Evolutionary conservation across 2,888 invertebrate species (phyloP).

Genomic region (Hypsopygia costalis): DNA sequence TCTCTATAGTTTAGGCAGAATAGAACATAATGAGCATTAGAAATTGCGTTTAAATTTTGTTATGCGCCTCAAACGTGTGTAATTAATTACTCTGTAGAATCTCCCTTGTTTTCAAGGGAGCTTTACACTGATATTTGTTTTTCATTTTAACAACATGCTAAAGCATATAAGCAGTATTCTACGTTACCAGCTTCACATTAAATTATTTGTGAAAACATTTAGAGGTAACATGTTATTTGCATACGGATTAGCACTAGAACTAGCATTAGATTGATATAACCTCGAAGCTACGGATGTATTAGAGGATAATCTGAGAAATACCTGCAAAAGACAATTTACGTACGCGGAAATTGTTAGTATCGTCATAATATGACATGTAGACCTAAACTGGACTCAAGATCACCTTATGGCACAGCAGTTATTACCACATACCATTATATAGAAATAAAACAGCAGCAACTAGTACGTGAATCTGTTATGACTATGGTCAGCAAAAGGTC

Average conservation of each 20-base stretch:
- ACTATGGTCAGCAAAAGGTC: too few relatives aligned
- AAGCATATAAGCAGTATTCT: too few relatives aligned
- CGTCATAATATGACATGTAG: conserved; percentile 1
- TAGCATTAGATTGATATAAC: not conserved
- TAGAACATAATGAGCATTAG: too few relatives aligned
- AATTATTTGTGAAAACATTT: not conserved
- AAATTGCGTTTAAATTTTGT: too few relatives aligned
- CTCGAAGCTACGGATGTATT: conserved; percentile 3
- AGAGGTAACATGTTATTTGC: not conserved
- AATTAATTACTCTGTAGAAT: too few relatives aligned
- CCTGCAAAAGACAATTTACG: conserved; percentile 2
- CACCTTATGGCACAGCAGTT: not conserved
- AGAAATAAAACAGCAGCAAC: not conserved
- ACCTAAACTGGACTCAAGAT: conserved; percentile 4
- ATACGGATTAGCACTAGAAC: not conserved
- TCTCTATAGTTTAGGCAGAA: too few relatives aligned
- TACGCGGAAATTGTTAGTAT: conserved; percentile 6
- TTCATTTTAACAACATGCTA: too few relatives aligned
- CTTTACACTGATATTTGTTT: too few relatives aligned
- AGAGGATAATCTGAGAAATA: conserved; percentile 5
- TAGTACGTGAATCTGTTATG: too few relatives aligned
- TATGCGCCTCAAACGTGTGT: too few relatives aligned
- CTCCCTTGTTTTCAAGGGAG: too few relatives aligned
- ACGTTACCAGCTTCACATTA: too few relatives aligned
- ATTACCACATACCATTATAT: not conserved